Base-by-base conservation (phyloP, 1,140 invertebrate species). In the Nomia melanderi region DNA sequence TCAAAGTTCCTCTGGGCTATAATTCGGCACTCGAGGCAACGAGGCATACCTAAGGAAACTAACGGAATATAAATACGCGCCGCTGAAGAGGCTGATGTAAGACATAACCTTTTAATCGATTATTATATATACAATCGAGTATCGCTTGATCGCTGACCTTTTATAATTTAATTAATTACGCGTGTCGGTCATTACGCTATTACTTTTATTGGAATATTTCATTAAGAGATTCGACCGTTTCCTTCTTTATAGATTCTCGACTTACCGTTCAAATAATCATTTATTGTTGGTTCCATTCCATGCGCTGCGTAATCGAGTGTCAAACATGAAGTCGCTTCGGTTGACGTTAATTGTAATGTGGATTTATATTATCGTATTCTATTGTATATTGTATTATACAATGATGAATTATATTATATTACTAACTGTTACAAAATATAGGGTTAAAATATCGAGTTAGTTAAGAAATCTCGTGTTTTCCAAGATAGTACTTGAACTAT, bases 161-260 rank as follows among this genome's bases (percentile, higher is more conserved):
- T 50, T 65, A 65, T 47, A 47, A 20, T 47, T 64, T 17, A 29
- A 29, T 47, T n/a, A 20, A 47, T 63, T 56, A 53, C 20, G 8
- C n/a, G 47, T 8, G 8, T 6, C 1, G 5, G 17, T 2, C 47
- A n/a, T 50, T 50, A 50, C 47, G n/a, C 47, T 7, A 6, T 50
- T 1, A 50, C 20, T 50, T 50, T 50, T 50, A 50, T n/a, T 50
- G 47, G 4, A n/a, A 50, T 50, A 50, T 50, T 50, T 50, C 7
- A 50, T 50, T 2, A 0, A n/a, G 2, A 9, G 8, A 9, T 17
- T 44, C 20, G 20, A 50, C 4, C 17, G 8, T n/a, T 23, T 8
- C 47, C 20, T n/a, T n/a, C 20, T n/a, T n/a, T 50, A 7, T 50
- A 8, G 4, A 8, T 50, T 50, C 0, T n/a, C n/a, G 6, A 23